These are phyloP conservation scores for Caenorhabditis sp. DNA, from an alignment of 2,888 invertebrate genomes.

Conservation along the genomic window DNA sequence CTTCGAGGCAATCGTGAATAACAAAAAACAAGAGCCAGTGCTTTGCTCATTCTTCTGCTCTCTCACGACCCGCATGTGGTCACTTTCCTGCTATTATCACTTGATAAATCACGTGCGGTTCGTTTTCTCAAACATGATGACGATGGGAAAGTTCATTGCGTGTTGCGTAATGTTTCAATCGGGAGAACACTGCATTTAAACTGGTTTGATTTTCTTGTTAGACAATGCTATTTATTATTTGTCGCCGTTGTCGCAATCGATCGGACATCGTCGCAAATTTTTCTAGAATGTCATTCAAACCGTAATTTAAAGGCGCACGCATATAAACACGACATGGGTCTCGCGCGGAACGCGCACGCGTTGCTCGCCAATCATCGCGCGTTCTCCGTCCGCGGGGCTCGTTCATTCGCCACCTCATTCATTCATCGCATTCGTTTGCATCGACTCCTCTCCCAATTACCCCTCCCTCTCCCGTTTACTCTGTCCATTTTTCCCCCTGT, in stretches of 20 bases:
- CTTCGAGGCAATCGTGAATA: slow-evolving; percentile 18
- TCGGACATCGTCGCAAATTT: too few relatives aligned
- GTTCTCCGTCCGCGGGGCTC: too few relatives aligned
- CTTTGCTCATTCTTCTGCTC: slow-evolving; percentile 10
- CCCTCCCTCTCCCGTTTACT: too few relatives aligned
- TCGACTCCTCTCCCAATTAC: too few relatives aligned
- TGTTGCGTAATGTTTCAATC: slow-evolving; percentile 30
- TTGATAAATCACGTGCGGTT: neutral
- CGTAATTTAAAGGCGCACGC: too few relatives aligned
- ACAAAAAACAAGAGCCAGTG: slow-evolving; percentile 43
- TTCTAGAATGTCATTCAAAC: too few relatives aligned
- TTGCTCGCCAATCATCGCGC: too few relatives aligned
- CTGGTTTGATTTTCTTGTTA: neutral
- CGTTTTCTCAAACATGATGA: slow-evolving; percentile 9
- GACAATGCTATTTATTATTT: neutral
- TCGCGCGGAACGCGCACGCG: too few relatives aligned
- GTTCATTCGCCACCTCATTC: too few relatives aligned
- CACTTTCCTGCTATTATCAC: slow-evolving; percentile 2
- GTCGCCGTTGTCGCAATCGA: neutral
- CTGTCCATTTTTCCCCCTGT: neutral
- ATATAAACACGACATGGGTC: too few relatives aligned
- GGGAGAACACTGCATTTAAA: neutral
- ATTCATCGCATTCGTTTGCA: too few relatives aligned
- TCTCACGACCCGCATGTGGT: neutral
- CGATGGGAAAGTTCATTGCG: slow-evolving; percentile 11